Conservation (phyloP, 2,888 invertebrate species). For the Sphaeridia pumilis region DNA sequence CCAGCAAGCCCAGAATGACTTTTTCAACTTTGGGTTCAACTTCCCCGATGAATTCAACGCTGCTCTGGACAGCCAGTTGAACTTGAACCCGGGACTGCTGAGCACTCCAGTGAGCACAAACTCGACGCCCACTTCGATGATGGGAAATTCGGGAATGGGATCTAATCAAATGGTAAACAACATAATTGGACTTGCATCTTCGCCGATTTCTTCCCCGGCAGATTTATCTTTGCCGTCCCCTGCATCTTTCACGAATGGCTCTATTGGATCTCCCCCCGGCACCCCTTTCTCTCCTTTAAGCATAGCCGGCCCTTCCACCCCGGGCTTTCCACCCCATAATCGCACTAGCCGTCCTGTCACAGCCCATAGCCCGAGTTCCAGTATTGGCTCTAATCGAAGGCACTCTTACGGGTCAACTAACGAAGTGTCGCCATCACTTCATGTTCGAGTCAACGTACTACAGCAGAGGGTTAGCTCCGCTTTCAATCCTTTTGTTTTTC, state of each 20-base stretch:
- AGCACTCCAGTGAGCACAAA: constrained; percentile 22
- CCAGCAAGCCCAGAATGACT: constrained; percentile 34
- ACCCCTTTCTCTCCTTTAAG: constrained; percentile 27
- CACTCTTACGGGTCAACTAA: constrained; percentile 39
- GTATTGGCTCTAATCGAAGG: constrained; percentile 27
- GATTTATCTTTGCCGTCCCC: constrained; percentile 32
- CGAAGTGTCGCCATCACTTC: constrained; percentile 48
- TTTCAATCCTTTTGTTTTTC: constrained; percentile 27
- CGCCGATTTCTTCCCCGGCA: constrained; percentile 24
- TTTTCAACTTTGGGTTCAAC: constrained; percentile 35
- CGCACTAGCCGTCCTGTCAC: constrained; percentile 13
- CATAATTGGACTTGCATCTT: constrained; percentile 33
- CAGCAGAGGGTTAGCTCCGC: constrained; percentile 77
- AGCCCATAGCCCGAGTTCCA: constrained; percentile 29
- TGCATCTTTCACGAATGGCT: constrained; percentile 23
- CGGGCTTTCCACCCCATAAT: constrained; percentile 23
- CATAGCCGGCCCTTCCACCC: constrained; percentile 19
- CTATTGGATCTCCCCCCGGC: constrained; percentile 29
- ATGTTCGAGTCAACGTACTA: constrained; percentile 57
- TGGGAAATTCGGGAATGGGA: constrained; percentile 12
- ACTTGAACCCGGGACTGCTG: constrained; percentile 31
- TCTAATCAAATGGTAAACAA: constrained; percentile 35
- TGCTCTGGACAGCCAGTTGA: constrained; percentile 36
- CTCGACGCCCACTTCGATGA: constrained; percentile 36
- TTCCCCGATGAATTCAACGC: constrained; percentile 36